Evolutionary conservation across 2,888 invertebrate genomes (phyloP).

Genomic region (Thymelicus lineola): DNA sequence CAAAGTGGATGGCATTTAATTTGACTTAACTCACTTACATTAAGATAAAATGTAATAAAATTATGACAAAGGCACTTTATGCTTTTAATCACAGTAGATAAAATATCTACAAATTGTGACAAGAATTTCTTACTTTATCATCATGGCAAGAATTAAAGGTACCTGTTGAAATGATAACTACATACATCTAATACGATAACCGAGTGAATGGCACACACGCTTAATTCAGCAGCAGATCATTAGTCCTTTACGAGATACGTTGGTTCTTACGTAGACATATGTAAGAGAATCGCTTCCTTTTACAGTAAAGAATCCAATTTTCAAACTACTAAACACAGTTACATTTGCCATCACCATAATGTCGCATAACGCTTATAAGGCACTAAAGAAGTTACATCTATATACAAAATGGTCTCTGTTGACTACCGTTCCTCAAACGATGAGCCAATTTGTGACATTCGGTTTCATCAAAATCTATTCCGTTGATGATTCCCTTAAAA

Average conservation of each 20-base stretch:
- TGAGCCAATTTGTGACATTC: slow-evolving; percentile 71
- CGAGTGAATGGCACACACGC: slow-evolving; percentile 82
- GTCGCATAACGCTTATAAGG: slow-evolving; percentile 66
- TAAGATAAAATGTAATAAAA: slow-evolving; percentile 68
- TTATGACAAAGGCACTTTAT: slow-evolving; percentile 81
- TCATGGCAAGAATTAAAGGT: slow-evolving; percentile 85
- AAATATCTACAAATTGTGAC: slow-evolving; percentile 76
- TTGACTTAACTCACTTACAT: slow-evolving; percentile 83
- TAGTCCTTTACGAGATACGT: slow-evolving; percentile 41
- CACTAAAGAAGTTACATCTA: slow-evolving; percentile 67
- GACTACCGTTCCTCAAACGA: slow-evolving; percentile 57
- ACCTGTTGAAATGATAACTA: slow-evolving; percentile 82
- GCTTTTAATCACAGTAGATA: slow-evolving; percentile 70
- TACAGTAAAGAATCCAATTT: slow-evolving; percentile 49
- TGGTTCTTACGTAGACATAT: background rate
- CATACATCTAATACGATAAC: slow-evolving; percentile 78
- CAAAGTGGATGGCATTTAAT: slow-evolving; percentile 85
- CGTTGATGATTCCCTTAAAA: slow-evolving; percentile 79
- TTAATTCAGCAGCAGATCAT: slow-evolving; percentile 68
- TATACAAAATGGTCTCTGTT: slow-evolving; percentile 70
- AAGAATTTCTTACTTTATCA: slow-evolving; percentile 82
- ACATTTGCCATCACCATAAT: slow-evolving; percentile 68
- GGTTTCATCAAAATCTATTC: slow-evolving; percentile 61
- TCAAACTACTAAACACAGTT: slow-evolving; percentile 57
- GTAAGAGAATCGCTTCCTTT: slow-evolving; percentile 31